phyloP scores from a whole-genome alignment of 2,113 vertebrate genomes.

The Rana temporaria region DNA sequence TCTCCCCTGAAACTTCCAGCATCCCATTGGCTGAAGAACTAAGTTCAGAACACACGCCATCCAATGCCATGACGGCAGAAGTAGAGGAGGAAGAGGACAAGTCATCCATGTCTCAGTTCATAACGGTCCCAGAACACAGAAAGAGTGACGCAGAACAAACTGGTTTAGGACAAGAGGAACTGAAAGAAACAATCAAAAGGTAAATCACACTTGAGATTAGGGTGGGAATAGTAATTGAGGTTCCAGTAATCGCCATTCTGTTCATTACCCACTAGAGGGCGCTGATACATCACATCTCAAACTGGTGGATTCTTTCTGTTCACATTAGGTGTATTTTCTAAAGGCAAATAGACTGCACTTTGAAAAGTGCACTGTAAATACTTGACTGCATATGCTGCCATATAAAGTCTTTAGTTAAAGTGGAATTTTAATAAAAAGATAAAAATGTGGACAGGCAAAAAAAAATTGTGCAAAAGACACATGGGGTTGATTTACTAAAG shows the following conservation, averaged over 20 bases:
- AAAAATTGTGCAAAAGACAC: no score
- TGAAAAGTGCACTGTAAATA: no score
- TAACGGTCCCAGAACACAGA: background rate
- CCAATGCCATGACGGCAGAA: background rate
- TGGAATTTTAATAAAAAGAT: no score
- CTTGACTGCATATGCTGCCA: no score
- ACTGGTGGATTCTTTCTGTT: background rate
- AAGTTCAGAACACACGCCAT: no score
- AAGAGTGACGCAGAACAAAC: background rate
- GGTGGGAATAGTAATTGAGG: background rate
- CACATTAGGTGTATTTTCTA: background rate
- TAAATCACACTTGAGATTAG: background rate
- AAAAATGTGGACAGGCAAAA: no score
- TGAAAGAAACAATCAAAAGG: conserved; percentile 42
- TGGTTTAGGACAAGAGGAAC: background rate
- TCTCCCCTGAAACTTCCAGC: background rate
- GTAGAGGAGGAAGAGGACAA: background rate
- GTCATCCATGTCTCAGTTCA: background rate
- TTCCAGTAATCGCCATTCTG: background rate
- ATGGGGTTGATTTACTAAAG: no score
- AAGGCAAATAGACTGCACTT: no score
- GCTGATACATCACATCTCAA: background rate
- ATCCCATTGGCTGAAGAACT: background rate
- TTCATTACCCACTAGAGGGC: conserved; percentile 26
- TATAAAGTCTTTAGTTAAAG: no score